Conservation (phyloP, 23 tunicate species). For the Styela clava region DNA sequence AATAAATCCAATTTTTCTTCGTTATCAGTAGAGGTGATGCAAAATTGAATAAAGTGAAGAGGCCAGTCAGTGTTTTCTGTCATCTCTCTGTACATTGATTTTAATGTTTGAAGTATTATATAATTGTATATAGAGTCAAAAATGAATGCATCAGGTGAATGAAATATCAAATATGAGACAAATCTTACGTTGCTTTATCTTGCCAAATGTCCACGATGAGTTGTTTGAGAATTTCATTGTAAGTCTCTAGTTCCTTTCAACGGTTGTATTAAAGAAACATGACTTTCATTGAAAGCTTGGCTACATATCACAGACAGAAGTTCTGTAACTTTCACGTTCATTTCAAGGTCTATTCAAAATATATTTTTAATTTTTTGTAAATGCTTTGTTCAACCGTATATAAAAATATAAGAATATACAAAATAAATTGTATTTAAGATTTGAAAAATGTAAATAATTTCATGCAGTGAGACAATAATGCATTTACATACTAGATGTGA, state of each 20-base stretch:
- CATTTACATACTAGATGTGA: no score
- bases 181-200: not conserved
- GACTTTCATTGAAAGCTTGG: not conserved
- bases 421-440: no score
- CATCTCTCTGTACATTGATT: not conserved
- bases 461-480: no score
- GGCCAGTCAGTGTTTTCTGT: not conserved
- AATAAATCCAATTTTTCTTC: not conserved
- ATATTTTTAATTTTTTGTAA: no score
- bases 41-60: not conserved
- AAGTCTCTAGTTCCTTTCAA: not conserved
- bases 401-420: no score
- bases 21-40: not conserved
- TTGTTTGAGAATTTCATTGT: not conserved
- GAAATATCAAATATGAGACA: no score
- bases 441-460: no score
- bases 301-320: not conserved
- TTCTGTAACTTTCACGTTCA: not conserved
- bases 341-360: not conserved
- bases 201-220: not conserved
- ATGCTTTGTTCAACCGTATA: no score
- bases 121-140: no score
- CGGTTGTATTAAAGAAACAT: not conserved
- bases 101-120: no score
- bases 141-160: no score